Conservation (phyloP, 1,140 invertebrate species). For the Mya arenaria region DNA sequence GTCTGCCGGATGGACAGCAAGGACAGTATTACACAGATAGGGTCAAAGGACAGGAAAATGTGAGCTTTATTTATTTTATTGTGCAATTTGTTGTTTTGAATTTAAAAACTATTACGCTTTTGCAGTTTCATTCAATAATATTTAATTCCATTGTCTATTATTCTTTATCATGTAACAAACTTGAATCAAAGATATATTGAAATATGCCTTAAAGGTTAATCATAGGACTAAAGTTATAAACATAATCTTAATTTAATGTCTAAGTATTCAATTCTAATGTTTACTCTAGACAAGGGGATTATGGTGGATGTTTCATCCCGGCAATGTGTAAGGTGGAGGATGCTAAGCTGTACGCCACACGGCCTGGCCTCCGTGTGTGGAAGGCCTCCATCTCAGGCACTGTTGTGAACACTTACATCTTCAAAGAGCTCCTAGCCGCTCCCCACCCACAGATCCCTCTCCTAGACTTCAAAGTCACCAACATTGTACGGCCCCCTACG, state of each 20-base stretch:
- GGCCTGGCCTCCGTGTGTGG: slow-evolving; percentile 92
- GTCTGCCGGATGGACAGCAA: slow-evolving; percentile 85
- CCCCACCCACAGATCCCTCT: slow-evolving; percentile 63
- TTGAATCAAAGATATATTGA: too few relatives aligned
- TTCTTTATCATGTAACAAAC: too few relatives aligned
- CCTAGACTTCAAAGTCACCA: slow-evolving; percentile 40
- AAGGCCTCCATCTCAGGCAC: slow-evolving; percentile 87
- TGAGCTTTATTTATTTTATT: too few relatives aligned
- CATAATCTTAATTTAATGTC: too few relatives aligned
- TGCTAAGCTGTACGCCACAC: slow-evolving; percentile 86
- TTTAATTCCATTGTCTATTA: too few relatives aligned
- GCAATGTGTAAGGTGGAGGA: slow-evolving; percentile 73
- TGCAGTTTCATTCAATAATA: too few relatives aligned
- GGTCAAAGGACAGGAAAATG: slow-evolving; percentile 92
- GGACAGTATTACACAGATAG: slow-evolving; percentile 88
- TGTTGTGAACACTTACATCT: slow-evolving; percentile 92
- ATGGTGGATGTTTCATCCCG: slow-evolving; percentile 79
- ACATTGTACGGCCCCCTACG: slow-evolving; percentile 11
- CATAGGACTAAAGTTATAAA: too few relatives aligned
- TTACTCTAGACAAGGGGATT: slow-evolving; percentile 76
- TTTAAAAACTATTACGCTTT: too few relatives aligned
- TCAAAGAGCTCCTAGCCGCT: slow-evolving; percentile 86
- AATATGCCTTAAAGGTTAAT: too few relatives aligned
- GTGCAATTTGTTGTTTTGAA: too few relatives aligned
- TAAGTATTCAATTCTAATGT: slow-evolving; percentile 13